Evolutionary conservation across 2,888 invertebrate species (phyloP).

Genomic region (Pterobdella sp.): DNA sequence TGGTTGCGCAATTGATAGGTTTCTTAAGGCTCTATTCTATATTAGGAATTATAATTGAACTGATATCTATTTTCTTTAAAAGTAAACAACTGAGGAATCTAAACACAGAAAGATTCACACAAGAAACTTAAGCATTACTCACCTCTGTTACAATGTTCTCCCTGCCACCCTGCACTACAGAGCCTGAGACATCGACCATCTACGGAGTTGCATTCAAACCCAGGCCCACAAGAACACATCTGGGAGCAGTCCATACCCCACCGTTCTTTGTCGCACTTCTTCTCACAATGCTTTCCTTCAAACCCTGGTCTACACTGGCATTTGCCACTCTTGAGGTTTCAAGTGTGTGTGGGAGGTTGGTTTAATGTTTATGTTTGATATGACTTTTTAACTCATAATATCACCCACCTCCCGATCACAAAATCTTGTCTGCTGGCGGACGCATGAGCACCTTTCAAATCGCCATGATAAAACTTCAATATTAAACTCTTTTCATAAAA

Average conservation of each 20-base stretch:
- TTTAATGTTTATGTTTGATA: not conserved
- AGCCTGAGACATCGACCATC: constrained; percentile 40
- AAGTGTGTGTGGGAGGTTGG: not conserved
- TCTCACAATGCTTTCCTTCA: constrained; percentile 50
- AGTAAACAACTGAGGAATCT: too few species aligned
- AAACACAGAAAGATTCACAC: too few species aligned
- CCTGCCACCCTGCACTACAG: constrained; percentile 44
- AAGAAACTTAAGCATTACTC: not conserved
- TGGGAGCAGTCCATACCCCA: constrained; percentile 44
- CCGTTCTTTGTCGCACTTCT: constrained; percentile 45
- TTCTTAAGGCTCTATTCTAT: too few species aligned
- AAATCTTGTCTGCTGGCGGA: not conserved
- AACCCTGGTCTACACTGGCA: constrained; percentile 59
- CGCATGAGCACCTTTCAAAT: not conserved
- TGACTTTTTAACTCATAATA: not conserved
- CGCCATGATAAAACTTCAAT: not conserved
- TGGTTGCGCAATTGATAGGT: too few species aligned
- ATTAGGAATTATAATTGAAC: too few species aligned
- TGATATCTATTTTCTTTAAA: too few species aligned
- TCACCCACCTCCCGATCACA: not conserved
- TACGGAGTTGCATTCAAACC: constrained; percentile 45
- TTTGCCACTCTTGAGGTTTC: constrained; percentile 60
- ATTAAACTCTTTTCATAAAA: not conserved
- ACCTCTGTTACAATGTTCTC: constrained; percentile 41
- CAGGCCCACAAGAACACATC: constrained; percentile 43